Percentiles rank a stretch among this genome's conserved stretches.
These are phyloP conservation scores for Bombyx mandarina DNA, from an alignment of 1,140 invertebrate genomes.

Conservation along the genomic window DNA sequence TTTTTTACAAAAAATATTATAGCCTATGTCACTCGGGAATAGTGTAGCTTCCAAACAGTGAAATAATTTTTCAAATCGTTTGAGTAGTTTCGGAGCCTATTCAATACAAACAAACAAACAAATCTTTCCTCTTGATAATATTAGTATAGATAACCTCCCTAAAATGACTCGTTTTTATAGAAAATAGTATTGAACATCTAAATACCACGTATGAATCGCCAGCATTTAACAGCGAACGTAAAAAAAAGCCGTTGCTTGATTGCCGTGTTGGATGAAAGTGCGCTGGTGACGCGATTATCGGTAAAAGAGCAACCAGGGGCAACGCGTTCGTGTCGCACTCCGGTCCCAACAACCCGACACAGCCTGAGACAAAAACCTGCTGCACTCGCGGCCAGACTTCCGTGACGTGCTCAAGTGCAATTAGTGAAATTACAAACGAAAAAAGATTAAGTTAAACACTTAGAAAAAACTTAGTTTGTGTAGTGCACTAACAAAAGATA, in stretches of 20 bases:
- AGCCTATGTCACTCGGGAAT: too few species aligned
- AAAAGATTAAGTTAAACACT: too few species aligned
- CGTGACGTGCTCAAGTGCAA: constrained; percentile 15
- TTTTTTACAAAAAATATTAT: too few species aligned
- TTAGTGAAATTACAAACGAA: constrained; percentile 6
- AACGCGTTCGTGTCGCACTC: constrained; percentile 31
- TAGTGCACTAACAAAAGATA: neutral
- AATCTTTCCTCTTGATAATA: too few species aligned
- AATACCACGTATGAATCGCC: too few species aligned
- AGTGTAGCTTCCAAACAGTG: too few species aligned
- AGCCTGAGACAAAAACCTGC: constrained; percentile 28
- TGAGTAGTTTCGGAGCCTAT: too few species aligned
- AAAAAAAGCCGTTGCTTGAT: constrained; percentile 33
- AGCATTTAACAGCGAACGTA: constrained; percentile 4
- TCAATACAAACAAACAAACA: too few species aligned
- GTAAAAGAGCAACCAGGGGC: constrained; percentile 29
- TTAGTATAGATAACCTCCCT: too few species aligned
- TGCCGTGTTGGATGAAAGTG: constrained; percentile 36
- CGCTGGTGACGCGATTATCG: constrained; percentile 20
- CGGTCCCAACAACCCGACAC: constrained; percentile 18
- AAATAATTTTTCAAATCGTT: too few species aligned
- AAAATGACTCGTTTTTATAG: too few species aligned
- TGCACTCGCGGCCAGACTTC: constrained; percentile 14
- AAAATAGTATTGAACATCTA: too few species aligned
- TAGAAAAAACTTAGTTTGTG: neutral